phyloP scores from a whole-genome alignment of 2,797 vertebrate genomes.

The Acanthurus leucopareius region DNA sequence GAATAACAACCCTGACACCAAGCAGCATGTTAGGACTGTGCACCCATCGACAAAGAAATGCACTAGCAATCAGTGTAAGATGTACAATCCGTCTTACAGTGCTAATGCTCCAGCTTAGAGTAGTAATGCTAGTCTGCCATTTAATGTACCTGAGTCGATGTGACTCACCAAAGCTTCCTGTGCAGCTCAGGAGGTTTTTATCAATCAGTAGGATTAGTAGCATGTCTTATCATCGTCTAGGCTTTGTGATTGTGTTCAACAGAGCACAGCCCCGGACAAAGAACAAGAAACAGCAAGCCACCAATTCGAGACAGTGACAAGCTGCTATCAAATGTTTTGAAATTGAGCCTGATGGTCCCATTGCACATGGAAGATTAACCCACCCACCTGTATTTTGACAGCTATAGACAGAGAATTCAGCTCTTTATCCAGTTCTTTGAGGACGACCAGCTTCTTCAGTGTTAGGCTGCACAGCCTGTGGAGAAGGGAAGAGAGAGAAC shows the following conservation, averaged over 20 bases:
- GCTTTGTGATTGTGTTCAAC: slow-evolving; percentile 40
- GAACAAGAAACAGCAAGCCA: slow-evolving; percentile 38
- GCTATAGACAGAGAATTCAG: slow-evolving; percentile 88
- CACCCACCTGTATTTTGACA: slow-evolving; percentile 89
- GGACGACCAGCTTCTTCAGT: slow-evolving; percentile 87
- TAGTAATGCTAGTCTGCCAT: slow-evolving; percentile 52
- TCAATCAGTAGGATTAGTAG: slow-evolving; percentile 63
- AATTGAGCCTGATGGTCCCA: slow-evolving; percentile 18
- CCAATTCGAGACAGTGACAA: slow-evolving; percentile 24
- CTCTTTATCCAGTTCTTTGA: slow-evolving; percentile 89
- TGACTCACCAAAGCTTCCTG: slow-evolving; percentile 58
- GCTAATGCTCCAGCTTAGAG: slow-evolving; percentile 58
- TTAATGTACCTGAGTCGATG: slow-evolving; percentile 57
- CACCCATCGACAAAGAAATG: slow-evolving; percentile 2
- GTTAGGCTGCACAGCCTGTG: slow-evolving; percentile 88
- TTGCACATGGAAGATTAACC: slow-evolving; percentile 31
- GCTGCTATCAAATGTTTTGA: slow-evolving; percentile 20
- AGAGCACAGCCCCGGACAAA: slow-evolving; percentile 10
- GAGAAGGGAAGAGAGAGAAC: slow-evolving; percentile 18
- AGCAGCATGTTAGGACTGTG: not conserved
- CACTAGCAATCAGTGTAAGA: slow-evolving; percentile 61
- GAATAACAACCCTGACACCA: not conserved
- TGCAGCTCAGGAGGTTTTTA: slow-evolving; percentile 55
- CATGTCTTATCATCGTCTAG: slow-evolving; percentile 38
- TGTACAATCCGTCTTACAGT: slow-evolving; percentile 52